phyloP scores from a whole-genome alignment of 2,797 vertebrate genomes.

The Pangasius larnaudii region DNA sequence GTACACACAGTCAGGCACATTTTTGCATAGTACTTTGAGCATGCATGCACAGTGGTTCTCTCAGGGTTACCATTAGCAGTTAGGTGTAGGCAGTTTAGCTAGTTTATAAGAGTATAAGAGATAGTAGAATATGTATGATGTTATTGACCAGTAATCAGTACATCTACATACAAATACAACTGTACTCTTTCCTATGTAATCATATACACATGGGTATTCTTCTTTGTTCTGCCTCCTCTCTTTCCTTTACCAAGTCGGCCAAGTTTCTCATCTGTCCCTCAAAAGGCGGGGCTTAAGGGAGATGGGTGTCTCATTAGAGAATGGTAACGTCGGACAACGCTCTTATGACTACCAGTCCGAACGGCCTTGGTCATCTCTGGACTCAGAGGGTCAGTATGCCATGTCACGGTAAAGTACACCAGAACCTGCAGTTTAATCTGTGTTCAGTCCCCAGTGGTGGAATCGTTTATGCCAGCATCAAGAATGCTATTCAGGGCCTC shows the following conservation, averaged over 20 bases:
- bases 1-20: not conserved
- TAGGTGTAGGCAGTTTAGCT: not conserved
- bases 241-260: conserved; percentile 53
- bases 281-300: conserved; percentile 61
- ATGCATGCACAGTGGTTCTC: not conserved
- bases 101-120: not conserved
- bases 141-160: not conserved
- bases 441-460: not conserved
- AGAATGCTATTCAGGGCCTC: not conserved
- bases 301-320: conserved; percentile 60
- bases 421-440: not conserved
- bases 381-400: conserved; percentile 43
- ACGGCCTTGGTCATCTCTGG: conserved; percentile 56
- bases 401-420: conserved; percentile 24
- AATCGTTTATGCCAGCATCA: not conserved
- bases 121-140: not conserved
- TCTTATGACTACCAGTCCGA: conserved; percentile 64
- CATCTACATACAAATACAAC: not conserved
- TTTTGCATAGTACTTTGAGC: not conserved
- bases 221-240: not conserved
- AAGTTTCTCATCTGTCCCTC: conserved; percentile 67
- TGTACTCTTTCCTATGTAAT: not conserved
- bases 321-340: conserved; percentile 59
- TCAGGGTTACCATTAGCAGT: not conserved
- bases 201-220: not conserved